Conservation (phyloP, 2,888 invertebrate genomes). For the Cryptus viduatorius region DNA sequence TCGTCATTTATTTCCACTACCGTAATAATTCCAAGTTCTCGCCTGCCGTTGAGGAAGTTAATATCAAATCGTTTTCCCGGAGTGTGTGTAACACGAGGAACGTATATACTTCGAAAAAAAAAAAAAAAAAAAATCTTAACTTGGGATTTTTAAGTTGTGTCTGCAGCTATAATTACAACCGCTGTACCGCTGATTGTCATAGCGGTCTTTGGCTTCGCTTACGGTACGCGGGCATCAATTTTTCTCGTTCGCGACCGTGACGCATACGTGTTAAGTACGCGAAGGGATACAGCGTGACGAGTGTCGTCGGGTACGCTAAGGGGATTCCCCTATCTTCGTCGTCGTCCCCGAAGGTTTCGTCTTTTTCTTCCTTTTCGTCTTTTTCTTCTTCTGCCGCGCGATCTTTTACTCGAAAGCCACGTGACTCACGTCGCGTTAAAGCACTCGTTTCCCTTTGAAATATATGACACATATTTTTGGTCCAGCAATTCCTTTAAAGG, state of each 20-base stretch:
- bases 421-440: neutral
- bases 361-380: constrained; percentile 17
- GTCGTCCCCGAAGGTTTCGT: constrained; percentile 12
- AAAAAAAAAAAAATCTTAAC: no score
- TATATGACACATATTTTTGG: constrained; percentile 8
- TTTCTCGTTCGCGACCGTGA: constrained; percentile 83
- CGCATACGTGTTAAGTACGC: constrained; percentile 73
- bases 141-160: neutral
- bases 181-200: constrained; percentile 79
- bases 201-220: constrained; percentile 83
- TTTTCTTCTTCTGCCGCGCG: neutral
- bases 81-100: neutral
- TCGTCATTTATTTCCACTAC: no score
- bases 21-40: no score
- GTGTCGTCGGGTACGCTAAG: constrained; percentile 11
- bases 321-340: neutral
- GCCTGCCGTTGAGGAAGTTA: no score
- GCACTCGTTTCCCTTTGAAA: neutral
- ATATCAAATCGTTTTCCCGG: no score
- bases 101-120: neutral
- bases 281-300: constrained; percentile 61
- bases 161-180: constrained; percentile 78
- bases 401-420: neutral
- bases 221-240: constrained; percentile 82
- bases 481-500: neutral